These are phyloP conservation scores for Rousettus madagascariensis DNA, from an alignment of 2,797 vertebrate genomes.

Conservation along the genomic window DNA sequence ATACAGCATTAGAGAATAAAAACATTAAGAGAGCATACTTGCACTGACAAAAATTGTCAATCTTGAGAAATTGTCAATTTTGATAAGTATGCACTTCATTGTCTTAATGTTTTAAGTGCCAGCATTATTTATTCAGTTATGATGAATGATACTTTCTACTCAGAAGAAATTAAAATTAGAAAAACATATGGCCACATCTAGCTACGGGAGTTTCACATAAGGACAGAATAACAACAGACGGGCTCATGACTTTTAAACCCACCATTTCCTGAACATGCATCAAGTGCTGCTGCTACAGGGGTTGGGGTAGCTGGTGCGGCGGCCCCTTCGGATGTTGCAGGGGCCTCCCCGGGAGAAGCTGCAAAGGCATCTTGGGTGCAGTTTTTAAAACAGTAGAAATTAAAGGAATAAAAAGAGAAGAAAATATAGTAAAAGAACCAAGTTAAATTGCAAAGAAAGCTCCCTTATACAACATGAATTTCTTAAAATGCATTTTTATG, in stretches of 20 bases:
- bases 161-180: constrained; percentile 68
- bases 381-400: constrained; percentile 84
- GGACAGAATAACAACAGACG: constrained; percentile 78
- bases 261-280: constrained; percentile 99
- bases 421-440: constrained; percentile 88
- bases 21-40: constrained; percentile 71
- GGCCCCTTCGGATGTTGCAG: constrained; percentile 92
- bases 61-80: constrained; percentile 78
- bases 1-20: constrained; percentile 42
- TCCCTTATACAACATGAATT: constrained; percentile 87
- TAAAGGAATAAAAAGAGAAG: constrained; percentile 86
- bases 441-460: constrained; percentile 84
- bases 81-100: constrained; percentile 78
- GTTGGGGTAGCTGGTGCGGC: constrained; percentile 89
- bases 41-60: constrained; percentile 73
- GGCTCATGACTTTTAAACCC: constrained; percentile 88
- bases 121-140: constrained; percentile 59
- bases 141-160: constrained; percentile 46
- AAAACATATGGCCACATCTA: constrained; percentile 83
- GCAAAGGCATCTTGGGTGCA: constrained; percentile 97
- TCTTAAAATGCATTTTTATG: constrained; percentile 62
- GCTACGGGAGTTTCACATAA: constrained; percentile 80
- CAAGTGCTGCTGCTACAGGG: constrained; percentile 92
- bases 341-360: constrained; percentile 97
- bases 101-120: constrained; percentile 75